phyloP scores from a whole-genome alignment of 1,140 invertebrate genomes.

The Tribolium castaneum region DNA sequence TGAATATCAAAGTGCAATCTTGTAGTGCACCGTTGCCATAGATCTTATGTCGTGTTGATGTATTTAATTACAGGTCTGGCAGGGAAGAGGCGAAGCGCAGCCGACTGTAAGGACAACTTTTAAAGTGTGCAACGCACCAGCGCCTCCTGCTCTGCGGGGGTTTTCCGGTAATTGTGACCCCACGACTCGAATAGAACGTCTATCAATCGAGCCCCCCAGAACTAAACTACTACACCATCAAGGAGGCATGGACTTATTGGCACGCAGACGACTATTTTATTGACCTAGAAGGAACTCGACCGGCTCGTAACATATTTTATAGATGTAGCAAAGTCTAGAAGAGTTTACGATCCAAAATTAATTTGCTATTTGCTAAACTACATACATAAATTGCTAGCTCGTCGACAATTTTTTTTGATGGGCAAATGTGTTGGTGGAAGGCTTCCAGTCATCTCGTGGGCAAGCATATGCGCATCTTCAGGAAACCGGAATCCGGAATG shows the following conservation, averaged over 20 bases:
- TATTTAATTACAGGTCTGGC: constrained; percentile 42
- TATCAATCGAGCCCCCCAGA: constrained; percentile 3
- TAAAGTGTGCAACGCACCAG: constrained; percentile 26
- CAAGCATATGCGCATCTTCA: background rate
- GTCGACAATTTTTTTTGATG: background rate
- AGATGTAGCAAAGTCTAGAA: too few relatives aligned
- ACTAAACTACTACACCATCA: background rate
- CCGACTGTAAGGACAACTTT: constrained; percentile 38
- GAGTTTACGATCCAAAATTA: too few relatives aligned
- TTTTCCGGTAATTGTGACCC: constrained; percentile 33
- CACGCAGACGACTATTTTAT: background rate
- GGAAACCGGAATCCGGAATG: background rate
- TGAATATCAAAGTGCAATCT: constrained; percentile 44
- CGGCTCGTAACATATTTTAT: too few relatives aligned
- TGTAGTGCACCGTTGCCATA: constrained; percentile 42
- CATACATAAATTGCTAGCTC: too few relatives aligned
- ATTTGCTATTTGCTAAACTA: too few relatives aligned
- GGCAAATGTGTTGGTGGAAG: background rate
- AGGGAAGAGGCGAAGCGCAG: constrained; percentile 37
- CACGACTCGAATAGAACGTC: constrained; percentile 11
- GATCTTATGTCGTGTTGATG: constrained; percentile 43
- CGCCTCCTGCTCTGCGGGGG: constrained; percentile 28
- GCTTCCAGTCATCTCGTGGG: background rate
- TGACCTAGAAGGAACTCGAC: background rate
- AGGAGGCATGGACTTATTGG: background rate